Percentiles rank a stretch among this genome's conserved stretches.
Evolutionary conservation across 1,140 invertebrate genomes (phyloP).

Genomic region (Bombus superbus): DNA sequence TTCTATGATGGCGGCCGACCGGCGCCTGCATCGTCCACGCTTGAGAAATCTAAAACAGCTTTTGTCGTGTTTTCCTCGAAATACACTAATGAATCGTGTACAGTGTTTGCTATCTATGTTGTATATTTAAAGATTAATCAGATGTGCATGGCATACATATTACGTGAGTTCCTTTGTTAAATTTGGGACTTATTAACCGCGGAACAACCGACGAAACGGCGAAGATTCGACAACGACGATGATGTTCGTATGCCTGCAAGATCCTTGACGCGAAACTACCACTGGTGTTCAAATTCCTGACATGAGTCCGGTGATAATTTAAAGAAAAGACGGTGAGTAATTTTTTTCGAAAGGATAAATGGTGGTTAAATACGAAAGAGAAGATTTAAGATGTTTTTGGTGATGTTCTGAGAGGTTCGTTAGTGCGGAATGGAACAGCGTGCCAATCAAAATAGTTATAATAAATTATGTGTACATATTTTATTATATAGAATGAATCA

Average conservation of each 20-base stretch:
- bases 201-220: too few relatives aligned
- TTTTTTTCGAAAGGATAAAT: neutral
- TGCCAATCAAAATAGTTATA: neutral
- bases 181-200: neutral
- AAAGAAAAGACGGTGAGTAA: constrained; percentile 31
- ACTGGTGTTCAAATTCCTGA: neutral
- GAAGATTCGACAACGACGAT: neutral
- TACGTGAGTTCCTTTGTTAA: neutral
- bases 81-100: neutral
- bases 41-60: constrained; percentile 34
- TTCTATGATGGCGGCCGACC: constrained; percentile 74
- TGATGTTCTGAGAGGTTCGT: neutral
- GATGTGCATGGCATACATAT: neutral
- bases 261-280: constrained; percentile 28
- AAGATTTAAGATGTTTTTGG: neutral
- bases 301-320: neutral
- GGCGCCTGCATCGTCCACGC: constrained; percentile 66
- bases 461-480: neutral
- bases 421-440: neutral
- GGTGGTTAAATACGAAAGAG: neutral
- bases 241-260: neutral
- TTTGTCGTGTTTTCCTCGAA: constrained; percentile 12
- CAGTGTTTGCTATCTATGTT: neutral
- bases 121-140: constrained; percentile 13
- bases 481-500: neutral